Base-by-base conservation (phyloP, 2,797 vertebrate genomes). In the Sciurus vulgaris region DNA sequence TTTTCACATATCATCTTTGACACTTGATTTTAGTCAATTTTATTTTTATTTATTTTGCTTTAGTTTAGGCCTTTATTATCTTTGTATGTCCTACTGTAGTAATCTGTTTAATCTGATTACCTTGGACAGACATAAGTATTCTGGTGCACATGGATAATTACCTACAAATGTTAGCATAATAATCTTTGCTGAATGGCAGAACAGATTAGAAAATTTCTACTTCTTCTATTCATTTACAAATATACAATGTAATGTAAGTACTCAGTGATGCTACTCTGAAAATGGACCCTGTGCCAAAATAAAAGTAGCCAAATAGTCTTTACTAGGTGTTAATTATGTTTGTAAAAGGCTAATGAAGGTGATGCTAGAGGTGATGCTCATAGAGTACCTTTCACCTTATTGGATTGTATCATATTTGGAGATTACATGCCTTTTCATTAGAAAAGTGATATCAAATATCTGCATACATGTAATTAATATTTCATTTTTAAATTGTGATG, bases 151-250 rank as follows among this genome's bases (percentile, higher is more conserved):
- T 61, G 14, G 30, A 67, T 47, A 1, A 69, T 28, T 38, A 63
- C 44, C 10, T 86, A 7, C 33, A 79, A 61, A 83, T 85, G 11
- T 86, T 38, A 95, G 44, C 56, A 15, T 67, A 26, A 79, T 81
- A 33, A 59, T 89, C 69, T 89, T 95, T n/a, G 77, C 22, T 76
- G 56, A 30, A 56, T 51, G 44, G 14, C 54, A 83, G 63, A 65
- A 59, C 7, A 70, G 7, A 76, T 88, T 86, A 63, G 38, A 78
- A 85, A n/a, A 78, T 35, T 86, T 91, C 47, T 73, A 2, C 76
- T 90, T 92, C 65, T 92, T n/a, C n/a, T 76, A 56, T 85, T 86
- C 22, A 85, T 51, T 89, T 35, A 82, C 4, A 89, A 54, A 77
- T 83, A 38, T 65, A 3, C 35, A 67, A 2, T 70, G 8, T 79